These are phyloP conservation scores for Ectobius pallidus DNA, from an alignment of 2,888 invertebrate genomes.

Conservation along the genomic window DNA sequence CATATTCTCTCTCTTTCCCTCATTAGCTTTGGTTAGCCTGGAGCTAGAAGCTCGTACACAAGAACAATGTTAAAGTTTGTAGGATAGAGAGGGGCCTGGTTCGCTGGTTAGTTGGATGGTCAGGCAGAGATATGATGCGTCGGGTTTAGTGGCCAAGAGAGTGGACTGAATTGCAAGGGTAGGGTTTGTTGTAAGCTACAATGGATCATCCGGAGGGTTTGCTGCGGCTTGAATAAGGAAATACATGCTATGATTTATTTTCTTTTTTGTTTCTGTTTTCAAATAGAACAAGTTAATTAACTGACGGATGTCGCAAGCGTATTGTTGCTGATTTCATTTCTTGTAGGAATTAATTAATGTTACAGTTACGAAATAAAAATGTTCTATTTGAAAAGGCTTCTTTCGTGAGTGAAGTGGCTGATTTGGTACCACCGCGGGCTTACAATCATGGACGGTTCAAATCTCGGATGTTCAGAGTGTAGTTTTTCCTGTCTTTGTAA, in stretches of 20 bases:
- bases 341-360: background rate
- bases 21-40: conserved; percentile 13
- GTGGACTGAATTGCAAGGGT: background rate
- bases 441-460: too few species aligned
- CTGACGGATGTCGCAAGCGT: too few species aligned
- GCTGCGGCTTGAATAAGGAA: background rate
- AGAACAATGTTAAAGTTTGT: conserved; percentile 26
- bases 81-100: background rate
- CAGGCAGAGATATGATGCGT: conserved; percentile 13
- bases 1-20: conserved; percentile 12
- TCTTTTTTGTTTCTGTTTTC: background rate
- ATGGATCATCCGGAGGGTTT: background rate
- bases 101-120: conserved; percentile 3
- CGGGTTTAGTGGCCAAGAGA: background rate
- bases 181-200: background rate
- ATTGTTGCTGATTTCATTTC: background rate
- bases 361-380: too few species aligned
- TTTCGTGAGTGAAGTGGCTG: too few species aligned
- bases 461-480: too few species aligned
- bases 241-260: background rate
- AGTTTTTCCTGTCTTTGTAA: too few species aligned
- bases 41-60: conserved; percentile 2
- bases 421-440: too few species aligned
- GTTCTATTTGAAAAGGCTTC: background rate
- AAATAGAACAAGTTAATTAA: background rate